Conservation (phyloP, 2,888 invertebrate species). For the Rotaria sp. region DNA sequence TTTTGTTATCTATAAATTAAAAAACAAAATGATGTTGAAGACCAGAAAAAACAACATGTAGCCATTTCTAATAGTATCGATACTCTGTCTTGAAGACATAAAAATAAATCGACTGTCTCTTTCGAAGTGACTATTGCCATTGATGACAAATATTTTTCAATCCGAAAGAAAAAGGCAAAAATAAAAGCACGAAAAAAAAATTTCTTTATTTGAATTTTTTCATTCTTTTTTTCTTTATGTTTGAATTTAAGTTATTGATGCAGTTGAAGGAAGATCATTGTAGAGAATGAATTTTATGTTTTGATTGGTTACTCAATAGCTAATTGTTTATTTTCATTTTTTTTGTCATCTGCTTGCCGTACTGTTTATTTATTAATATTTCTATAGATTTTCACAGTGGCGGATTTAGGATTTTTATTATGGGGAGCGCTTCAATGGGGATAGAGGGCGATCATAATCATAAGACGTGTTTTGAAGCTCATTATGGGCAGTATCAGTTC, state of each 20-base stretch:
- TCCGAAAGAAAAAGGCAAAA: neutral
- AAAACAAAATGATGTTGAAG: neutral
- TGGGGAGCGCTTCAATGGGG: too few relatives aligned
- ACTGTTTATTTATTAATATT: too few relatives aligned
- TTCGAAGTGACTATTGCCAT: neutral
- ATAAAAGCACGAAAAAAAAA: neutral
- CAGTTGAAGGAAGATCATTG: neutral
- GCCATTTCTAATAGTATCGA: neutral
- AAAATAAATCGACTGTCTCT: neutral
- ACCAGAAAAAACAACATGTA: neutral
- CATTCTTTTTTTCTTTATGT: neutral
- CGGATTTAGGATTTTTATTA: too few relatives aligned
- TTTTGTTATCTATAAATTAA: neutral
- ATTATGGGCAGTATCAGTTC: too few relatives aligned
- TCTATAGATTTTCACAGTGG: too few relatives aligned
- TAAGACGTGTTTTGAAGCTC: too few relatives aligned
- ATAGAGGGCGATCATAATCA: too few relatives aligned
- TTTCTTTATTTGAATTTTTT: neutral
- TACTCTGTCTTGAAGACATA: neutral
- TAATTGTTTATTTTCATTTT: neutral
- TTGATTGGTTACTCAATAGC: neutral
- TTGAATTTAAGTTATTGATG: neutral
- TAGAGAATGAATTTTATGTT: neutral
- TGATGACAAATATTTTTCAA: neutral
- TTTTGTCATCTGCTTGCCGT: neutral